These are phyloP conservation scores for Lagopus leucura DNA, from an alignment of 2,113 vertebrate genomes.

Conservation along the genomic window DNA sequence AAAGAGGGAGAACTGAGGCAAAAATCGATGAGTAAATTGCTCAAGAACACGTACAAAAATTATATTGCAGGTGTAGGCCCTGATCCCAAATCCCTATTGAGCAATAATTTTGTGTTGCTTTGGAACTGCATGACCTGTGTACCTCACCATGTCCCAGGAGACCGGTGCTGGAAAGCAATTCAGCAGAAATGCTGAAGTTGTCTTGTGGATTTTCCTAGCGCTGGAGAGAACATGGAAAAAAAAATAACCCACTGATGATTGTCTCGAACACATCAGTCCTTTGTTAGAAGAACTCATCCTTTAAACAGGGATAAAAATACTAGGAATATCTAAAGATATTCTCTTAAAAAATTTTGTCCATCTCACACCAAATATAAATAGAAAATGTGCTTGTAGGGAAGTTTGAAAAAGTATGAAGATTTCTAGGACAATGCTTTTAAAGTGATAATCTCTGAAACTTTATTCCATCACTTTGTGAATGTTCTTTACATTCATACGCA, in stretches of 20 bases:
- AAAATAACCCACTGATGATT: background rate
- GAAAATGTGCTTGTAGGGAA: background rate
- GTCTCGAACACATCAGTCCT: background rate
- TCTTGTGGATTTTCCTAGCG: background rate
- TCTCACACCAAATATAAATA: background rate
- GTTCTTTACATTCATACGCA: background rate
- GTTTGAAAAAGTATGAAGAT: background rate
- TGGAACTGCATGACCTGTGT: background rate
- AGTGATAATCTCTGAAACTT: background rate
- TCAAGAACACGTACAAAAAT: background rate
- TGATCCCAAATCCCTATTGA: background rate
- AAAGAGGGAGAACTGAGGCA: background rate
- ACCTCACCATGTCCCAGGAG: background rate
- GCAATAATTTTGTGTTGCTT: background rate
- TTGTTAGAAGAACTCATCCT: background rate
- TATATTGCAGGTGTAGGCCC: background rate
- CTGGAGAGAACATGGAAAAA: background rate
- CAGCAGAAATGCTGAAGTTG: background rate
- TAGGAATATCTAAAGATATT: background rate
- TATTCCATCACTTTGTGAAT: background rate
- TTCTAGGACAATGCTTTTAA: background rate
- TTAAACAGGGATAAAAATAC: background rate
- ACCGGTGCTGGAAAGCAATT: background rate
- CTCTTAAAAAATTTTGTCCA: background rate
- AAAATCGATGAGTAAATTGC: background rate